Percentiles rank a stretch among this genome's conserved stretches.
phyloP scores from a whole-genome alignment of 2,888 invertebrate species.

The Drosophila mercatorum region DNA sequence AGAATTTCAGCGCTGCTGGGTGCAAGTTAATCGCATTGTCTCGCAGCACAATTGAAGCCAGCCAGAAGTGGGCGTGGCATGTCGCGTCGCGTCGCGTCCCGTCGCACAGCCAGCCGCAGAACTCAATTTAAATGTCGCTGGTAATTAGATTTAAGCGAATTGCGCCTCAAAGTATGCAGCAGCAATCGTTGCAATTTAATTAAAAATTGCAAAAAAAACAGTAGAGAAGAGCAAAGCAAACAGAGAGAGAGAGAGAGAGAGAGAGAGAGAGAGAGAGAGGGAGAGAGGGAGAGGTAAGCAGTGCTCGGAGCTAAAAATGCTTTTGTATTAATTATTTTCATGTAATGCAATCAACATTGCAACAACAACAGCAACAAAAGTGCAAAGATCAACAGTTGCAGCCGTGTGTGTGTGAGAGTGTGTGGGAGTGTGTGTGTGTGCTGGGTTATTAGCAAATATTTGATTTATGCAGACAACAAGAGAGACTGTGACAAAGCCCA shows the following conservation, averaged over 20 bases:
- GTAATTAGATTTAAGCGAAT: conserved; percentile 67
- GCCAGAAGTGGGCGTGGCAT: conserved; percentile 2
- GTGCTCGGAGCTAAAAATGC: neutral
- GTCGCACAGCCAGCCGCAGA: conserved; percentile 31
- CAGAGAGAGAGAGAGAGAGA: no score
- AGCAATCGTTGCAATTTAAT: conserved; percentile 52
- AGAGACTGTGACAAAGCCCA: conserved; percentile 21
- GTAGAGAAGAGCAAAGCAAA: conserved; percentile 6
- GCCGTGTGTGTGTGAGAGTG: neutral
- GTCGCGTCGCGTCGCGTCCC: neutral
- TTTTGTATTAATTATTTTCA: conserved; percentile 70
- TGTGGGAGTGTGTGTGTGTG: conserved; percentile 4
- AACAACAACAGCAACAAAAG: conserved; percentile 24
- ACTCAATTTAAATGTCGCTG: conserved; percentile 51
- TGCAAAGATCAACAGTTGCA: conserved; percentile 44
- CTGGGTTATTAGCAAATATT: conserved; percentile 60
- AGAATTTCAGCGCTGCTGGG: conserved; percentile 28
- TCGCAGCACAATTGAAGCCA: conserved; percentile 11
- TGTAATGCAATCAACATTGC: conserved; percentile 63
- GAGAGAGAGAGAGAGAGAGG: neutral
- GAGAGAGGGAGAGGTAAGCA: neutral
- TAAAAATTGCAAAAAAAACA: conserved; percentile 52
- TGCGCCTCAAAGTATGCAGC: conserved; percentile 68
- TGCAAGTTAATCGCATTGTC: conserved; percentile 44
- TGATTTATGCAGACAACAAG: conserved; percentile 50